Conservation (phyloP, 2,797 vertebrate species). For the Pipistrellus pygmaeus region DNA sequence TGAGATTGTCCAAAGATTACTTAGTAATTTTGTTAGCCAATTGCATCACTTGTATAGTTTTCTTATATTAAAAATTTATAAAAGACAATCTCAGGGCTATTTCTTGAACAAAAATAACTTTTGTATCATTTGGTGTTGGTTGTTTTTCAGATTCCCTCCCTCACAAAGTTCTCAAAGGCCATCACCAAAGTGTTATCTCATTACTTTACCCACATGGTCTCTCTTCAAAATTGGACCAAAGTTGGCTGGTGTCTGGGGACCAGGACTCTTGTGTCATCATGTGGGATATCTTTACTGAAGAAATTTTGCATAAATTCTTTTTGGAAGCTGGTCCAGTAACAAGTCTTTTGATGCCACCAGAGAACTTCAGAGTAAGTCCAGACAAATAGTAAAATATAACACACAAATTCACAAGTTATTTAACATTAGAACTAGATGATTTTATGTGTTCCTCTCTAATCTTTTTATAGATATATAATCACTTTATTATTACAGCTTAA, state of each 20-base stretch:
- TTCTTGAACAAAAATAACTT: slow-evolving; percentile 32
- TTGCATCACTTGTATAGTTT: background rate
- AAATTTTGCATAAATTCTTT: slow-evolving; percentile 85
- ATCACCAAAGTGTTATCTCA: slow-evolving; percentile 86
- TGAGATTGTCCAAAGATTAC: background rate
- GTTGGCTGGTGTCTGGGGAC: slow-evolving; percentile 89
- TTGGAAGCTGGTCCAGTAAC: slow-evolving; percentile 87
- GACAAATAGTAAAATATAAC: background rate
- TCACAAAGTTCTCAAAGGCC: slow-evolving; percentile 85
- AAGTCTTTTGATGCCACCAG: slow-evolving; percentile 84
- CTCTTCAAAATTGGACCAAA: slow-evolving; percentile 87
- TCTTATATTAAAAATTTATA: background rate
- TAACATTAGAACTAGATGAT: background rate
- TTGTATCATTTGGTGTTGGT: background rate
- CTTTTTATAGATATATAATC: background rate
- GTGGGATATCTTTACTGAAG: slow-evolving; percentile 89
- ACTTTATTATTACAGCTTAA: slow-evolving; percentile 10
- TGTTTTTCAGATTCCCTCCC: slow-evolving; percentile 82
- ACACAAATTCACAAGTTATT: background rate
- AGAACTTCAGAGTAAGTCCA: slow-evolving; percentile 87
- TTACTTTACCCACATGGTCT: slow-evolving; percentile 88
- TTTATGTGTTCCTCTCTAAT: background rate
- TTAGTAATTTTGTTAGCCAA: slow-evolving; percentile 29
- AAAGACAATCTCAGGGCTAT: background rate
- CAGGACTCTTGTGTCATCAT: slow-evolving; percentile 87